These are phyloP conservation scores for Campodea augens DNA, from an alignment of 1,140 invertebrate genomes.

Conservation along the genomic window DNA sequence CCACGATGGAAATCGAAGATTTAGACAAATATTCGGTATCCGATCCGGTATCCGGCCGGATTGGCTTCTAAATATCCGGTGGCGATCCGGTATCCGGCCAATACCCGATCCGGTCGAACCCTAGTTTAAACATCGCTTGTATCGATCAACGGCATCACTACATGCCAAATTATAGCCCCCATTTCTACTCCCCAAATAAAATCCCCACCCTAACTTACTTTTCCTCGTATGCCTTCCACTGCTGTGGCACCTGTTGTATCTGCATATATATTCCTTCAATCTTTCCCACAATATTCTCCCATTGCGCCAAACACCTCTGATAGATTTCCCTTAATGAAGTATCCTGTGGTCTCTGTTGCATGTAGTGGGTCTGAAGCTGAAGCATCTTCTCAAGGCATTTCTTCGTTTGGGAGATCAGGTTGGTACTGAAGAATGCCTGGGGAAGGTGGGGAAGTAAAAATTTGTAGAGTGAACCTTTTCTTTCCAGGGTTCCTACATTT, in stretches of 20 bases:
- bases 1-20: too few relatives aligned
- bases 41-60: too few relatives aligned
- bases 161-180: too few relatives aligned
- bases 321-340: constrained; percentile 38
- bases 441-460: neutral
- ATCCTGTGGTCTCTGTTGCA: constrained; percentile 41
- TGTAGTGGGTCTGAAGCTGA: constrained; percentile 41
- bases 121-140: too few relatives aligned
- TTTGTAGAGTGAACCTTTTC: too few relatives aligned
- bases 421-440: neutral
- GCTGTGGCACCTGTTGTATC: constrained; percentile 66
- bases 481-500: too few relatives aligned
- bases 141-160: too few relatives aligned
- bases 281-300: constrained; percentile 45
- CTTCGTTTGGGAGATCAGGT: constrained; percentile 39
- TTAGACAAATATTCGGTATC: too few relatives aligned
- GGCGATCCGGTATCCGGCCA: too few relatives aligned
- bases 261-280: constrained; percentile 52
- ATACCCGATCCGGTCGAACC: too few relatives aligned
- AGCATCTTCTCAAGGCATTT: constrained; percentile 53
- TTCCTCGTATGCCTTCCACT: constrained; percentile 67
- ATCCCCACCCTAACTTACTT: constrained; percentile 42
- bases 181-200: too few relatives aligned
- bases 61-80: too few relatives aligned
- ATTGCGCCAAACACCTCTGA: constrained; percentile 45